A percentile compares a stretch with the other conserved stretches of the same genome.
Evolutionary conservation across 2,797 vertebrate species (phyloP).

Genomic region (Pyrocephalus nanus): DNA sequence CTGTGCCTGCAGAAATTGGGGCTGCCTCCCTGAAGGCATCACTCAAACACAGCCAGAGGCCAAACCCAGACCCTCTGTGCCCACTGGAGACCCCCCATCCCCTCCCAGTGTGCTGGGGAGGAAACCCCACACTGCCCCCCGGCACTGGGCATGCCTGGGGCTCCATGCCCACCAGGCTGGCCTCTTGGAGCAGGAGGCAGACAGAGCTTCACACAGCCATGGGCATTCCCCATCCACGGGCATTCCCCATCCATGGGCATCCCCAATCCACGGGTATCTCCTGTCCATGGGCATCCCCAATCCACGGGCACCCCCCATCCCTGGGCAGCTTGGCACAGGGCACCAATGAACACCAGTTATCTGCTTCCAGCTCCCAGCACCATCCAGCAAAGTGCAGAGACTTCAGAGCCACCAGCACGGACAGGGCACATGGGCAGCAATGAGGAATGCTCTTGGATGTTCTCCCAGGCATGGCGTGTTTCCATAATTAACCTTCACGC

Average conservation of each 20-base stretch:
- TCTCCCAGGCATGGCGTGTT: background rate
- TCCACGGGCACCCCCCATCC: background rate
- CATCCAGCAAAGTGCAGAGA: background rate
- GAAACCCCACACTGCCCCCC: rapidly evolving
- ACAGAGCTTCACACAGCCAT: rapidly evolving
- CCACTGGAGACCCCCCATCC: no score
- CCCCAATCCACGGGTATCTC: background rate
- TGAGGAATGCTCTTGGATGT: background rate
- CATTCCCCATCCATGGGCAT: background rate
- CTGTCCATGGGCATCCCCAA: background rate
- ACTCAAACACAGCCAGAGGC: no score
- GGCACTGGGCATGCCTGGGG: background rate
- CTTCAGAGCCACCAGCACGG: background rate
- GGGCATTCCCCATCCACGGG: background rate
- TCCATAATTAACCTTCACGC: conserved; percentile 33
- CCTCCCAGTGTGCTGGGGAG: background rate
- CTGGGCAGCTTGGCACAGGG: background rate
- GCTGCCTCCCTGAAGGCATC: background rate
- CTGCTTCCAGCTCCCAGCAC: background rate
- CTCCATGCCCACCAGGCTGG: rapidly evolving
- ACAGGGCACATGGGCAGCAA: background rate
- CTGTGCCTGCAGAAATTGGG: background rate
- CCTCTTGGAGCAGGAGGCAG: background rate
- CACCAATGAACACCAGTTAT: background rate
- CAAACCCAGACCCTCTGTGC: background rate